Evolutionary conservation across 2,113 vertebrate species (phyloP).

Genomic region (Entosphenus tridentatus): DNA sequence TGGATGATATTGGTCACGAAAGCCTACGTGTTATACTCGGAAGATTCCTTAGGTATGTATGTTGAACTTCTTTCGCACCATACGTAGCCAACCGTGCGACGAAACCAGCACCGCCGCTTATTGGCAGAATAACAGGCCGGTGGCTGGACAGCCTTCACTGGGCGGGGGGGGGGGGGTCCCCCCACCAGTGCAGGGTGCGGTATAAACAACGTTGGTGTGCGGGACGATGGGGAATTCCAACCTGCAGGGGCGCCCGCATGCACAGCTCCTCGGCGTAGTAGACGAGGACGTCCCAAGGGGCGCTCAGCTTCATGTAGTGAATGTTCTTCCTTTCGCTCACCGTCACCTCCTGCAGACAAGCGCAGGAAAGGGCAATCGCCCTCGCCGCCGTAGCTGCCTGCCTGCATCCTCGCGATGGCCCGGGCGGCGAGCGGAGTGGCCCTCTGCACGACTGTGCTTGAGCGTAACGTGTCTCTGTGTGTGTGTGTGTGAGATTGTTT

Average conservation of each 20-base stretch:
- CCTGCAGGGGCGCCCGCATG: slow-evolving; percentile 32
- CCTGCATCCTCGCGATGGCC: not conserved
- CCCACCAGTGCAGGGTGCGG: too few relatives aligned
- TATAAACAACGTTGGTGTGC: too few relatives aligned
- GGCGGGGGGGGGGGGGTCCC: too few relatives aligned
- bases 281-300: slow-evolving; percentile 30
- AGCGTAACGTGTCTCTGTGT: not conserved
- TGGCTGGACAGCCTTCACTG: too few relatives aligned
- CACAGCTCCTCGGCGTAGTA: slow-evolving; percentile 35
- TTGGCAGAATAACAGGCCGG: too few relatives aligned
- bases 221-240: slow-evolving; percentile 8
- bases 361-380: not conserved
- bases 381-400: not conserved
- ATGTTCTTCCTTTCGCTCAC: slow-evolving; percentile 15
- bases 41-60: too few relatives aligned
- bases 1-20: too few relatives aligned
- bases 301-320: slow-evolving; percentile 24
- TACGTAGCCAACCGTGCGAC: too few relatives aligned
- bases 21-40: too few relatives aligned
- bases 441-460: not conserved
- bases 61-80: too few relatives aligned
- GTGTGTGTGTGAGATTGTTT: not conserved
- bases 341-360: slow-evolving; percentile 5
- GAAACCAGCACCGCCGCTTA: too few relatives aligned
- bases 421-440: not conserved